phyloP scores from a whole-genome alignment of 37 sponge, comb jelly and placozoan genomes.

The Eunapius fragilis region DNA sequence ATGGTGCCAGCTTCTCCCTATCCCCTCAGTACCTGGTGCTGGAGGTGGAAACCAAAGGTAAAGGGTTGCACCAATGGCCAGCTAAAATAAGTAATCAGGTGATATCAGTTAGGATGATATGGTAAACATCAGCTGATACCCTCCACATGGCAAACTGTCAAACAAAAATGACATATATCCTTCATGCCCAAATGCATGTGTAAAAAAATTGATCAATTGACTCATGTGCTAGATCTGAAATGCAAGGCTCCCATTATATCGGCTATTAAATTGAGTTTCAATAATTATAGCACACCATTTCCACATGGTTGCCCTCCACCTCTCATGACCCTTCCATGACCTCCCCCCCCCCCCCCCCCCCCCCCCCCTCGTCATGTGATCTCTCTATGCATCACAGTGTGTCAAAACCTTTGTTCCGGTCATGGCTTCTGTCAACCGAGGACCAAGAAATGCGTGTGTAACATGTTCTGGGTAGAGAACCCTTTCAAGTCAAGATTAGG shows the following conservation, averaged over 20 bases:
- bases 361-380: not conserved
- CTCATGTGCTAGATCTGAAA: no score
- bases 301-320: not conserved
- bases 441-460: constrained; percentile 77
- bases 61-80: no score
- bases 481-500: constrained; percentile 49
- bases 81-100: no score
- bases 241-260: no score
- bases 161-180: no score
- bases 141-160: no score
- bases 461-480: constrained; percentile 92
- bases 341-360: not conserved
- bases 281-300: no score
- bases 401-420: constrained; percentile 77
- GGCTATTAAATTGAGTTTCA: no score
- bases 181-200: no score
- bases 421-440: constrained; percentile 74
- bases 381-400: constrained; percentile 40
- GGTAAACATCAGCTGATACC: no score
- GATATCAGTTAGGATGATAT: no score
- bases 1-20: constrained; percentile 30
- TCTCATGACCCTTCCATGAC: not conserved
- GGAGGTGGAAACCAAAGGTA: constrained; percentile 44
- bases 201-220: no score
- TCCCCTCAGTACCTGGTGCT: constrained; percentile 18